phyloP scores from a whole-genome alignment of 1,140 invertebrate genomes.

The Heliconius congener region DNA sequence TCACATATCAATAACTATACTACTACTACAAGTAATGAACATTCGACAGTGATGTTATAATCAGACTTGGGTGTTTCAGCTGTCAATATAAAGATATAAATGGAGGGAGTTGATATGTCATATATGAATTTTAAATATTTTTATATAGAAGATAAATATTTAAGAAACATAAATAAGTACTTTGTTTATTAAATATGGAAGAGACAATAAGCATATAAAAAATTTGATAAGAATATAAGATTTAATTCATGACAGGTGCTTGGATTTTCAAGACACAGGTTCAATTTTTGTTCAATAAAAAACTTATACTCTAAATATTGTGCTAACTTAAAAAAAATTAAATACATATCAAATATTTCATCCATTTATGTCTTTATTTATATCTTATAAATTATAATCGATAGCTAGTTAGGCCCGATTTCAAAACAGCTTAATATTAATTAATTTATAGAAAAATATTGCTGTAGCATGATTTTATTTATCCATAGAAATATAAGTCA shows the following conservation, averaged over 20 bases:
- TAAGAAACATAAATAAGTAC: no score
- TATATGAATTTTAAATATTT: not conserved
- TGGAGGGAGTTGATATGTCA: not conserved
- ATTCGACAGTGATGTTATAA: conserved; percentile 40
- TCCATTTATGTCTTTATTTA: not conserved
- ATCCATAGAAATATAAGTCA: conserved; percentile 17
- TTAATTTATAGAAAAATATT: conserved; percentile 29
- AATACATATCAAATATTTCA: no score
- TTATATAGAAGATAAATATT: no score
- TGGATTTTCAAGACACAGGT: no score
- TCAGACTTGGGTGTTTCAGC: conserved; percentile 42
- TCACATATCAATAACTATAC: conserved; percentile 77
- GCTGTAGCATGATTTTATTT: conserved; percentile 17
- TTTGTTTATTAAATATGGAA: not conserved
- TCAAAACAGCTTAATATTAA: conserved; percentile 18
- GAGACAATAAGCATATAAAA: not conserved
- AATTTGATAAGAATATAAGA: no score
- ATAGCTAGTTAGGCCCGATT: conserved; percentile 22
- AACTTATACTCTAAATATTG: no score
- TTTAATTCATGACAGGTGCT: no score
- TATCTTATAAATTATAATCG: conserved; percentile 21
- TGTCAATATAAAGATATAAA: not conserved
- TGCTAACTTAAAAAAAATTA: no score
- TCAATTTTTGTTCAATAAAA: no score
- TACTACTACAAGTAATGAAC: conserved; percentile 51